A percentile compares a stretch with the other conserved stretches of the same genome.
phyloP scores from a whole-genome alignment of 1,140 invertebrate genomes.

The Pogonomyrmex californicus region DNA sequence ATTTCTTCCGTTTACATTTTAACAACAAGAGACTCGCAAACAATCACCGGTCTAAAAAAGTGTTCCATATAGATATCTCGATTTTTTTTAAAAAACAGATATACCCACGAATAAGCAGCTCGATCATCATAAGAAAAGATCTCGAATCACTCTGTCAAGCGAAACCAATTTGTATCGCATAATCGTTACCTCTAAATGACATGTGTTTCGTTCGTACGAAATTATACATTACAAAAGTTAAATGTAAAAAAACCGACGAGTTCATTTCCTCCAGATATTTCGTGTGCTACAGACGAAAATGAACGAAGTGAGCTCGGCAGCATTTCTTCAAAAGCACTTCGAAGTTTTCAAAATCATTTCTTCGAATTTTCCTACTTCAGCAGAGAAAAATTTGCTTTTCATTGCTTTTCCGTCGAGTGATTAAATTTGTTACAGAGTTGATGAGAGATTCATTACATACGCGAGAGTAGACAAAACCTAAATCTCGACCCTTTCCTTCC shows the following conservation, averaged over 20 bases:
- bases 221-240: constrained; percentile 8
- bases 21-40: constrained; percentile 40
- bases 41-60: constrained; percentile 38
- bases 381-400: background rate
- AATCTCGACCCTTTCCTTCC: constrained; percentile 32
- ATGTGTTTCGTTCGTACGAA: background rate
- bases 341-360: background rate
- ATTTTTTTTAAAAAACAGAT: constrained; percentile 49
- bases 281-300: background rate
- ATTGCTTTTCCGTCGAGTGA: background rate
- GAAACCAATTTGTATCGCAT: constrained; percentile 6
- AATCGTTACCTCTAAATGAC: constrained; percentile 1
- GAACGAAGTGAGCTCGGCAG: background rate
- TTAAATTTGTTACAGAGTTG: constrained; percentile 30
- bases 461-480: constrained; percentile 39
- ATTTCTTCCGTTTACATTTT: background rate
- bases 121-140: constrained; percentile 34
- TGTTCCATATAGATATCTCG: constrained; percentile 40
- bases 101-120: constrained; percentile 46
- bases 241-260: background rate
- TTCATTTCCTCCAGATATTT: constrained; percentile 4
- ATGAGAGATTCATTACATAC: constrained; percentile 41
- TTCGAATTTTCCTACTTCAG: background rate
- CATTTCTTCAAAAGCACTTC: background rate
- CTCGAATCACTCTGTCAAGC: constrained; percentile 6